Evolutionary conservation across 2,888 invertebrate genomes (phyloP), one percentile per base, ranked within the genome.

Genomic region (Proisotoma minuta): DNA sequence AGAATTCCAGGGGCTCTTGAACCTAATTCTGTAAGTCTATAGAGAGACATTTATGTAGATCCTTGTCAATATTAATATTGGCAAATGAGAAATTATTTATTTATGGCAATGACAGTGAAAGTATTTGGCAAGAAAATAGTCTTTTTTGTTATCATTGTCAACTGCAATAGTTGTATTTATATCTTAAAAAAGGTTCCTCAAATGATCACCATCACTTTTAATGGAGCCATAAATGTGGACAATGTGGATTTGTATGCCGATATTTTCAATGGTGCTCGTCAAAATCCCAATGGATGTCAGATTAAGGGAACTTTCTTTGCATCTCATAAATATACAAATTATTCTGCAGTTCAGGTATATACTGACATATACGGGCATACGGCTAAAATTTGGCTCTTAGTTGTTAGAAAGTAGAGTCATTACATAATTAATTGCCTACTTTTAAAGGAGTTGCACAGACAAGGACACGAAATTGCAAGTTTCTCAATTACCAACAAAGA

Each of bases 121-220:
- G n/a, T n/a, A n/a, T n/a, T n/a, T n/a, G n/a, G n/a, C n/a, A n/a
- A n/a, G n/a, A n/a, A n/a, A n/a, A n/a, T n/a, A n/a, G n/a, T n/a
- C n/a, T n/a, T n/a, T n/a, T n/a, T n/a, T n/a, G n/a, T n/a, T n/a
- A n/a, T n/a, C n/a, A n/a, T n/a, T n/a, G n/a, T n/a, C n/a, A n/a
- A n/a, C n/a, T n/a, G n/a, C n/a, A n/a, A n/a, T n/a, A n/a, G n/a
- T n/a, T 34, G 8, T 34, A 34, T 34, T 34, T 34, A 34, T 34
- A 15, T 34, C 8, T 34, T 34, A 34, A 57, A n/a, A n/a, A n/a
- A 76, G 75, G 91, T 93, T 0, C 93, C 93, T 4, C 92, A 93
- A 82, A 94, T 94, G 93, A 87, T 94, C 76, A 92, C 91, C 62
- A 89, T 94, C 77, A 93, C 92, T 57, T 94, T 94, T 78, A 93